Evolutionary conservation across 1,140 invertebrate genomes (phyloP), one percentile per base, ranked within the genome.

Genomic region (Orchesella cincta): DNA sequence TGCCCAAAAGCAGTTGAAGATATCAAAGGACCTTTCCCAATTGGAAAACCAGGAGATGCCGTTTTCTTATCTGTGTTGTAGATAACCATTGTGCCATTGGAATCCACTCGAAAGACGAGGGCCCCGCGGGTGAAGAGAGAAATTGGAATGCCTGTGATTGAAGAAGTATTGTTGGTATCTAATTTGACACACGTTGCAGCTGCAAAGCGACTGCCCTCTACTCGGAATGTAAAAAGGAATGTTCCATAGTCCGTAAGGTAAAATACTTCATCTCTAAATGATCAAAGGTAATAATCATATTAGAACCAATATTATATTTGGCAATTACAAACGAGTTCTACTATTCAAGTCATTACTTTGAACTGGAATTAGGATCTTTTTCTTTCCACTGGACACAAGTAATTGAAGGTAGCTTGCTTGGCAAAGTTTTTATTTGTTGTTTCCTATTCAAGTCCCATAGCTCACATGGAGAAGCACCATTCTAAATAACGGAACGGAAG

Each of bases 51-150:
- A 8, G 81, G 76, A 20, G 77, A 79, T 18, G 81, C 81, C 16
- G 81, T 80, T 74, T 82, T 82, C 77, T 82, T 82, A 35, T 78
- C 79, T 1, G 81, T 82, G 52, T 82, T 79, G 75, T 82, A 82
- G 31, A 80, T 80, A 12, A 82, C 81, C 14, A 82, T 29, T 23
- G 75, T 77, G 26, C 77, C 81, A 39, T 46, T 77, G 28, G 78
- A 80, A 64, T 82, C 81, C 1, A 67, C 79, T 18, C 81, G 78
- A 75, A 77, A 82, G 1, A 82, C 78, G 26, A 82, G 57, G 64
- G 71, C 76, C 18, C 76, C 78, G 46, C 74, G 29, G 1, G 81
- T 70, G 23, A 82, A 74, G 18, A 82, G 51, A 28, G 67, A 54
- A 3, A 80, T 76, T 5, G 81, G 81, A 57, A 82, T 77, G 1